These are phyloP conservation scores for Calliopsis andreniformis DNA, from an alignment of 1,140 invertebrate genomes.

Conservation along the genomic window DNA sequence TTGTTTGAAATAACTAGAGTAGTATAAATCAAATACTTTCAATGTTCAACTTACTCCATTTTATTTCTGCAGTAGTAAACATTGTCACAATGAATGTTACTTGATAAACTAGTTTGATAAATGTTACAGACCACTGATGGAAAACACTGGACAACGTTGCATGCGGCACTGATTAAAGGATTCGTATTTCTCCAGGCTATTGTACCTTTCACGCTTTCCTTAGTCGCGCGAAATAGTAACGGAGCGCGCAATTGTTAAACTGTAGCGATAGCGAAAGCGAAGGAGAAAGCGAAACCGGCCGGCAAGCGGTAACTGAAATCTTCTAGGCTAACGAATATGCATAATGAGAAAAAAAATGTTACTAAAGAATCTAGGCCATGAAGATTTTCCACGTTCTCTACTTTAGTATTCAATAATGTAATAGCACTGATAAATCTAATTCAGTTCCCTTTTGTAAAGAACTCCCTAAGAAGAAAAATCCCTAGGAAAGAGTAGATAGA, in stretches of 20 bases:
- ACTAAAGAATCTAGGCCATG: neutral
- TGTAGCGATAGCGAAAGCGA: conserved; percentile 64
- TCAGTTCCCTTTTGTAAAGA: too few species aligned
- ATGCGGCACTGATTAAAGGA: neutral
- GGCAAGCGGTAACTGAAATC: conserved; percentile 34
- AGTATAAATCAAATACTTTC: neutral
- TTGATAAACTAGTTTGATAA: neutral
- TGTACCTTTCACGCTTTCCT: conserved; percentile 35
- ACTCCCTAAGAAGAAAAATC: too few species aligned
- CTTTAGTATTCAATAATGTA: too few species aligned
- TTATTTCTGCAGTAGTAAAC: neutral
- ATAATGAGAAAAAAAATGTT: conserved; percentile 7
- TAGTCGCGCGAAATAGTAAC: neutral
- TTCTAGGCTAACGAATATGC: conserved; percentile 14
- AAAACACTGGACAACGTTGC: too few species aligned
- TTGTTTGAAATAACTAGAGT: too few species aligned
- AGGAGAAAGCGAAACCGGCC: conserved; percentile 61
- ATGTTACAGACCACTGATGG: neutral
- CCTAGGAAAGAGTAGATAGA: too few species aligned
- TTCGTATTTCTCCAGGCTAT: neutral
- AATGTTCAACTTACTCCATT: neutral
- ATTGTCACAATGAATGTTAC: neutral
- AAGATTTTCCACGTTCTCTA: too few species aligned
- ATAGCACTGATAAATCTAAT: too few species aligned
- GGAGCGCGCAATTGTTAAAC: conserved; percentile 12